Base-by-base conservation (phyloP, 2,888 invertebrate species). In the Chrysolina haemoptera region DNA sequence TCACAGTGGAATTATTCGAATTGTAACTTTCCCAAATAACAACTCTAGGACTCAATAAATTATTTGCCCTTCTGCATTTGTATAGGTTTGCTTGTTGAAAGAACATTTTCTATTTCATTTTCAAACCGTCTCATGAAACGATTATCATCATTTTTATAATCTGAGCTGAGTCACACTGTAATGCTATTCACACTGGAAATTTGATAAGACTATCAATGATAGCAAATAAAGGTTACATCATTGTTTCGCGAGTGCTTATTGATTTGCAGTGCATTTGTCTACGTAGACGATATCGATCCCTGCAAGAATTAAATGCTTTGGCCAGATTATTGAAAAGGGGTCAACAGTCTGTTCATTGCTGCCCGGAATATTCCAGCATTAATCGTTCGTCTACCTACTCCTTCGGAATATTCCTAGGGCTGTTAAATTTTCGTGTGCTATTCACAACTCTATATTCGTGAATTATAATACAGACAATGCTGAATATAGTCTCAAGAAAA, bases 261-360 rank as follows among this genome's bases (percentile, higher is more conserved):
- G 53, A 20, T 12, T 53, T 11, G 20, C 53, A 53, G 3, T 53
- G 20, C 53, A 53, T 53, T 53, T 53, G 20, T 20, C 20, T 18
- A 20, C 53, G 0, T 20, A 53, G 53, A 53, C 10, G 53, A 5
- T 53, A 53, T 53, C 53, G 53, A 53, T 53, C 20, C 18, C 20
- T n/a, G n/a, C n/a, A 5, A 20, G 16, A 48, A 48, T 48, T 11
- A 53, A 53, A 20, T 53, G 53, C 53, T 20, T 53, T 20, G 20
- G 53, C 53, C 20, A 18, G 53, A 53, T 53, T 53, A 53, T 53
- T 53, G 53, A 18, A 53, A 53, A 53, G 53, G 10, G 53, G 53
- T 53, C 53, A 53, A 53, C 53, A 53, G 53, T 53, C 53, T 53
- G 9, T 20, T 53, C 20, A 53, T 53, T 53, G 53, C 18, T 53